A percentile compares a stretch with the other conserved stretches of the same genome.
Conservation (phyloP, 2,113 vertebrate genomes). For the Hydrochoerus hydrochaeris region DNA sequence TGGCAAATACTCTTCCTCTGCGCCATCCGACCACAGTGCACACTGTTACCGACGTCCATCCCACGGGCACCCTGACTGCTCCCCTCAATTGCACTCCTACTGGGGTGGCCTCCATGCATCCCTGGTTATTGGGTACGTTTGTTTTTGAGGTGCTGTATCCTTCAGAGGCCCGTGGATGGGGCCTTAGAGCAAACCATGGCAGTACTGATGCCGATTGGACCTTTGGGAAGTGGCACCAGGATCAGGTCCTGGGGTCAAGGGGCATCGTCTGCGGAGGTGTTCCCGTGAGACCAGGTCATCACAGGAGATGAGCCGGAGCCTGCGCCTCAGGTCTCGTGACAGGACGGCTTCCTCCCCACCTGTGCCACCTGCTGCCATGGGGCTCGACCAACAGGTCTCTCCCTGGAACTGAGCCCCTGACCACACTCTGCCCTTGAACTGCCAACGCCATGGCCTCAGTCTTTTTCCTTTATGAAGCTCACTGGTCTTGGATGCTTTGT, state of each 20-base stretch:
- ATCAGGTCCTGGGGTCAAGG: neutral
- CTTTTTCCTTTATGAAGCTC: neutral
- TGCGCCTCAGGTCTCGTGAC: no score
- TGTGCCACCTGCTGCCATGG: neutral
- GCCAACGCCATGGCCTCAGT: no score
- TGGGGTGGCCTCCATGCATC: neutral
- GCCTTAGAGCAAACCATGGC: neutral
- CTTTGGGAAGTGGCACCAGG: no score
- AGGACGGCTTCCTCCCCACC: no score
- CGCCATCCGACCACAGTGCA: no score
- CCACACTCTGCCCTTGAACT: neutral
- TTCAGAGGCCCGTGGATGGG: neutral
- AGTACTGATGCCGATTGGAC: neutral
- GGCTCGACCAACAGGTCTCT: neutral
- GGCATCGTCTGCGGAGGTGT: neutral
- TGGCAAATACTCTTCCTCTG: neutral
- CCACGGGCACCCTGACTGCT: no score
- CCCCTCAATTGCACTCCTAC: no score
- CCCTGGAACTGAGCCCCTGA: neutral
- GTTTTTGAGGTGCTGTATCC: neutral
- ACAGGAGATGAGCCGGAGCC: neutral
- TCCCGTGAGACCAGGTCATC: neutral
- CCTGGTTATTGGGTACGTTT: neutral
- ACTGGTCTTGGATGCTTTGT: neutral
- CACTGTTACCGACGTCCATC: no score